phyloP scores from a whole-genome alignment of 1,140 invertebrate genomes.

The Probaryconus sp. region DNA sequence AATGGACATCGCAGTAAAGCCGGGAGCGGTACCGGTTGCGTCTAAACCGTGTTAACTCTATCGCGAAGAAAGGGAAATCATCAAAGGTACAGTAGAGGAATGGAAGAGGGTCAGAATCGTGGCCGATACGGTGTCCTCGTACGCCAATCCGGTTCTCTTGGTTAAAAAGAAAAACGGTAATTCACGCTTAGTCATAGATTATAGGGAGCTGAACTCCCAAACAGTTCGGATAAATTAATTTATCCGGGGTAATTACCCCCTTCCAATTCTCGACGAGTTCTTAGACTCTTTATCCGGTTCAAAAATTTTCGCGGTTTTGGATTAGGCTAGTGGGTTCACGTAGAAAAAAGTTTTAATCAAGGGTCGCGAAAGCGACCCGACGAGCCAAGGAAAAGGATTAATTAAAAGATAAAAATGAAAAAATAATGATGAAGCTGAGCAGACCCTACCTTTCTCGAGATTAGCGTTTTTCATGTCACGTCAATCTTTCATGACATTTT shows the following conservation, averaged over 20 bases:
- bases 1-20: slow-evolving; percentile 52
- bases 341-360: too few relatives aligned
- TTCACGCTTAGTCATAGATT: slow-evolving; percentile 75
- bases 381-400: too few relatives aligned
- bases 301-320: background rate
- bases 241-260: slow-evolving; percentile 75
- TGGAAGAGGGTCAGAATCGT: slow-evolving; percentile 68
- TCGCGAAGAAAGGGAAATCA: slow-evolving; percentile 47
- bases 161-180: slow-evolving; percentile 75
- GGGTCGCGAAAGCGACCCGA: too few relatives aligned
- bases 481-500: too few relatives aligned
- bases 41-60: slow-evolving; percentile 61
- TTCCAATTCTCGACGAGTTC: slow-evolving; percentile 76
- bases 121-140: slow-evolving; percentile 69
- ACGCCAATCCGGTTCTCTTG: slow-evolving; percentile 74
- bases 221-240: slow-evolving; percentile 68
- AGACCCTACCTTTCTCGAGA: too few relatives aligned
- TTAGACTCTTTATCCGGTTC: background rate
- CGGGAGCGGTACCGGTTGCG: slow-evolving; percentile 61
- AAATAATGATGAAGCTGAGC: too few relatives aligned
- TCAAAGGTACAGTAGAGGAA: slow-evolving; percentile 67
- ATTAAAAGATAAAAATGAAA: too few relatives aligned
- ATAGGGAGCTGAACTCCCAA: slow-evolving; percentile 73
- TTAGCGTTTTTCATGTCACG: too few relatives aligned
- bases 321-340: background rate